Base-by-base conservation (phyloP, 2,797 vertebrate species). In the Gymnocypris eckloni region DNA sequence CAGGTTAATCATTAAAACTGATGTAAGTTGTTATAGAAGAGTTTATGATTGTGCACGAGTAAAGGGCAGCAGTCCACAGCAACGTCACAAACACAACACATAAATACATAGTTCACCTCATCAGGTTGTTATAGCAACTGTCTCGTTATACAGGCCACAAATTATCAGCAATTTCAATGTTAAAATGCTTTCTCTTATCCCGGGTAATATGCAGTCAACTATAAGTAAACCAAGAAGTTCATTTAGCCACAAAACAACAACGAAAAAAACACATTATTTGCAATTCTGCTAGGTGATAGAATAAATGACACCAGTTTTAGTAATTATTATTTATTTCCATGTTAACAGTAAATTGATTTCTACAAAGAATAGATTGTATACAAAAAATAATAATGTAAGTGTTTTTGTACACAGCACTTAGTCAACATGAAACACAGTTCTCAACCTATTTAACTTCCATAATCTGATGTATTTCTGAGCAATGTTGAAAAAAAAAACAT, bases 31-130 rank as follows among this genome's bases (percentile, higher is more conserved):
- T 45, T 50, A 77, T 81, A 83, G 59, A 70, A 61, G 2, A 43
- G 77, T 86, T 71, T 85, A 89, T 78, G 72, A 87, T 81, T 86
- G 39, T 69, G 6, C 59, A 80, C 76, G 7, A 43, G 77, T 78
- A 83, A 82, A 88, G 73, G 56, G 13, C 66, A 59, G 20, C 4
- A 11, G 22, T 79, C 76, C 75, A 50, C 28, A 48, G 15, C 33
- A 64, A 28, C 13, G n/a, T 78, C 59, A 82, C 20, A 80, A 48
- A 77, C 66, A 78, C 18, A 66, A 80, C 48, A 77, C 66, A 78
- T 15, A 66, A 85, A 85, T 18, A 79, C 13, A 79, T 43, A 69
- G 25, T 52, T 45, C 10, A 81, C 7, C 7, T 9, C 41, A 64
- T 15, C 10, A 56, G 18, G 72, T 82, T 81, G 41, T 41, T 28